phyloP scores from a whole-genome alignment of 1,140 invertebrate species.

The Pogonomyrmex barbatus region DNA sequence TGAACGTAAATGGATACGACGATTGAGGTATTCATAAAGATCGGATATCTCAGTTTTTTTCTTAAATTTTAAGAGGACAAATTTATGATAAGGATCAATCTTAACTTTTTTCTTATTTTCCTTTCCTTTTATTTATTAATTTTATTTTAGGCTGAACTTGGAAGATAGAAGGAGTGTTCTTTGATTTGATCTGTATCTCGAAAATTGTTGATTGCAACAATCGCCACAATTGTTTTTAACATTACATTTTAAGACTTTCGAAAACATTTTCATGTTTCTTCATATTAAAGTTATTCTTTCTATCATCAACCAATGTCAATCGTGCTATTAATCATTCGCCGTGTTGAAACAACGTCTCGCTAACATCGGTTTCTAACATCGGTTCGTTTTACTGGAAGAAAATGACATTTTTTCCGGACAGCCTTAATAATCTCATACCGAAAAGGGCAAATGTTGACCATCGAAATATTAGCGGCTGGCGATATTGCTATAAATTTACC shows the following conservation, averaged over 20 bases:
- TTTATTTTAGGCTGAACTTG: neutral
- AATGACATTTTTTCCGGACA: constrained; percentile 19
- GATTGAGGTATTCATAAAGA: neutral
- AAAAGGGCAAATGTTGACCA: constrained; percentile 22
- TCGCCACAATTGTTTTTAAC: neutral
- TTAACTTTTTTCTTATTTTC: neutral
- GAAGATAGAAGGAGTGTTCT: neutral
- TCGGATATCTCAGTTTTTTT: neutral
- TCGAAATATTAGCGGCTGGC: constrained; percentile 35
- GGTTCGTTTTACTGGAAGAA: constrained; percentile 39
- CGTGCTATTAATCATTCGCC: constrained; percentile 35
- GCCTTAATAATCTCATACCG: constrained; percentile 48
- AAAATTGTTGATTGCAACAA: neutral
- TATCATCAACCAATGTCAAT: constrained; percentile 38
- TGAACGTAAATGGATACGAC: neutral
- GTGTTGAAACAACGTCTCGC: neutral
- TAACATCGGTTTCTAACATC: neutral
- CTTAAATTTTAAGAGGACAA: neutral
- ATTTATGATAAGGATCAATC: neutral
- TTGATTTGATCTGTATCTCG: neutral
- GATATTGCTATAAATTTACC: constrained; percentile 46
- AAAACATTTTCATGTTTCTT: neutral
- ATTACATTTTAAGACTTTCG: neutral
- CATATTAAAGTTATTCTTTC: neutral
- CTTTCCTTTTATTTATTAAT: neutral